A percentile compares a stretch with the other conserved stretches of the same genome.
Evolutionary conservation across 2,113 vertebrate species (phyloP).

Genomic region (Falcunculus frontatus): DNA sequence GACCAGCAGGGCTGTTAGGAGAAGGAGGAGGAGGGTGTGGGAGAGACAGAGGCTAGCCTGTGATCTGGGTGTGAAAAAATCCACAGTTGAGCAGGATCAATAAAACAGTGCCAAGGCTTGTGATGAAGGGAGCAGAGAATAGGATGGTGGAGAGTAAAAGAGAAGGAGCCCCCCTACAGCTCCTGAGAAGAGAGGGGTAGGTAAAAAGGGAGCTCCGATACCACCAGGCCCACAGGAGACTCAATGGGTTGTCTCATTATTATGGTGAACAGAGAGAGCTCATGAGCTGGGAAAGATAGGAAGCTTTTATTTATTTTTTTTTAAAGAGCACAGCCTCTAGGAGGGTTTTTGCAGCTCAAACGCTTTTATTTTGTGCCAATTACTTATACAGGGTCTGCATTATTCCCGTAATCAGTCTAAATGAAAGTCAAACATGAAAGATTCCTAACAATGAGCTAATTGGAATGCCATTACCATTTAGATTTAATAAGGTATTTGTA

Average conservation of each 20-base stretch:
- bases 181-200: conserved; percentile 58
- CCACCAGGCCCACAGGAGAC: conserved; percentile 56
- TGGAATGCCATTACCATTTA: conserved; percentile 68
- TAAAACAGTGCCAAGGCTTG: conserved; percentile 30
- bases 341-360: conserved; percentile 63
- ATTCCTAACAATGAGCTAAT: conserved; percentile 69
- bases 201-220: conserved; percentile 52
- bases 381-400: conserved; percentile 66
- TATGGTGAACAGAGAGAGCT: conserved; percentile 60
- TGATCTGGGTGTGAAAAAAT: conserved; percentile 55
- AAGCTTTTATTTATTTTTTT: conserved; percentile 66
- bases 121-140: neutral
- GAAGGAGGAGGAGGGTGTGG: conserved; percentile 25
- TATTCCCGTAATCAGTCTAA: conserved; percentile 68
- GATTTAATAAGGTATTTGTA: conserved; percentile 70
- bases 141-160: conserved; percentile 45
- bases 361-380: conserved; percentile 68
- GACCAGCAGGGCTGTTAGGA: neutral
- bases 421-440: conserved; percentile 71
- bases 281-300: conserved; percentile 67
- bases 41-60: conserved; percentile 5
- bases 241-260: conserved; percentile 69
- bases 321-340: conserved; percentile 51
- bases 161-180: conserved; percentile 56
- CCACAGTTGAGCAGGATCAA: conserved; percentile 28